Conservation (phyloP, 2,888 invertebrate genomes). For the Protula sp. region DNA sequence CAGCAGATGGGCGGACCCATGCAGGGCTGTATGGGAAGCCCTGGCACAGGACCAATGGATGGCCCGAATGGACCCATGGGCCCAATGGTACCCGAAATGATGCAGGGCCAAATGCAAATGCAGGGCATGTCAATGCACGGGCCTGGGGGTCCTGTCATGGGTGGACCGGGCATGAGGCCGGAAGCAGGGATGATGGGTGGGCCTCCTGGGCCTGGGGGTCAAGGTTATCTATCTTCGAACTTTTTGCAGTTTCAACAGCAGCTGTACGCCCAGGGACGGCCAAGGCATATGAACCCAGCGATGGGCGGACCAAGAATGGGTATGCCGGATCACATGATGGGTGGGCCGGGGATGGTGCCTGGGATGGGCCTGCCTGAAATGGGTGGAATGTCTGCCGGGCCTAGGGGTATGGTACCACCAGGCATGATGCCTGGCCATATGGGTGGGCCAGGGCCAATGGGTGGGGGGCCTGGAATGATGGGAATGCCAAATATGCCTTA, state of each 20-base stretch:
- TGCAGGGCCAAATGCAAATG: conserved; percentile 27
- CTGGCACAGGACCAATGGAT: too few species aligned
- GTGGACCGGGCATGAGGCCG: background rate
- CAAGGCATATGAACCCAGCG: conserved; percentile 7
- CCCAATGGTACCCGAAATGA: conserved; percentile 2
- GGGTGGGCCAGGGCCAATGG: conserved; percentile 6
- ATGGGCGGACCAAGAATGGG: background rate
- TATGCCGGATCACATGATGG: background rate
- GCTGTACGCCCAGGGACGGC: conserved; percentile 33
- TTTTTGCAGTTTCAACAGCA: conserved; percentile 50
- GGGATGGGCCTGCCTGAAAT: background rate
- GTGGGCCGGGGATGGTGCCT: too few species aligned
- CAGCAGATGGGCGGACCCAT: conserved; percentile 1
- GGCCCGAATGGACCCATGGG: conserved; percentile 11
- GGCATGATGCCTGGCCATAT: conserved; percentile 4
- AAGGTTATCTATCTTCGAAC: conserved; percentile 30
- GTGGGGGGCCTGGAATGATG: background rate
- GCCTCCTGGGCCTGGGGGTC: background rate
- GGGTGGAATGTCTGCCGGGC: background rate
- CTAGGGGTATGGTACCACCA: conserved; percentile 2
- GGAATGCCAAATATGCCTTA: background rate
- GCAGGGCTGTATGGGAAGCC: conserved; percentile 11
- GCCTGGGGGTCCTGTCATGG: conserved; percentile 8
- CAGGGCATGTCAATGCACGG: conserved; percentile 27
- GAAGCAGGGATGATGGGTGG: conserved; percentile 6